These are phyloP conservation scores for Ormyrus rosae DNA, from an alignment of 2,888 invertebrate species.

Conservation along the genomic window DNA sequence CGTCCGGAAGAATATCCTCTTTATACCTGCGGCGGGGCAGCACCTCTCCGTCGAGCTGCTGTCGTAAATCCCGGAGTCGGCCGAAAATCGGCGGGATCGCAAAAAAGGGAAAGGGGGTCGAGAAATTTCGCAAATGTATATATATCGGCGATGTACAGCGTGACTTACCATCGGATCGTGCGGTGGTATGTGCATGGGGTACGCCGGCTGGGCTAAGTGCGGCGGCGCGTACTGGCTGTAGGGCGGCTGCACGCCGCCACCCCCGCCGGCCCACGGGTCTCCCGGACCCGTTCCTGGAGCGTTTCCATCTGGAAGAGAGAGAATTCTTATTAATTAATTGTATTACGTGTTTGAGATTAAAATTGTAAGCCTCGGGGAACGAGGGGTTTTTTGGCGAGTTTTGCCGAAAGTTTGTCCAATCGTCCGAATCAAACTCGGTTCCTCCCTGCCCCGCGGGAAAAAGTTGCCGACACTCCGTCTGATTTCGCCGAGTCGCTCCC, in stretches of 20 bases:
- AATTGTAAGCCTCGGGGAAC: no score
- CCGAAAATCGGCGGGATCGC: background rate
- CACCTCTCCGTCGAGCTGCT: no score
- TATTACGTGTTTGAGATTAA: no score
- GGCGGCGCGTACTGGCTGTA: slow-evolving; percentile 74
- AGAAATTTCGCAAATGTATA: background rate
- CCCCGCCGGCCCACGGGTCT: slow-evolving; percentile 76
- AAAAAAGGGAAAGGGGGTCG: background rate
- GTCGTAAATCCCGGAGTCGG: background rate
- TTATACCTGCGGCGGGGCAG: no score
- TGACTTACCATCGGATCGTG: slow-evolving; percentile 76
- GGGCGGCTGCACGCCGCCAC: slow-evolving; percentile 76
- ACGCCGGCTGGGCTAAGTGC: slow-evolving; percentile 74
- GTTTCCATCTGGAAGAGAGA: slow-evolving; percentile 73
- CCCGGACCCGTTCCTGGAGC: slow-evolving; percentile 75
- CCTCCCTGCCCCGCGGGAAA: no score
- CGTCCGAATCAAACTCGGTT: no score
- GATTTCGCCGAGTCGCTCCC: no score
- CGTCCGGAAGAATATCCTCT: no score
- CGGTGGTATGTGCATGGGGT: slow-evolving; percentile 75
- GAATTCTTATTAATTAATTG: background rate
- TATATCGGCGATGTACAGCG: background rate
- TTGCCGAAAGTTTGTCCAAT: no score
- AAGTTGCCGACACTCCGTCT: no score
- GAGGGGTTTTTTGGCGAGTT: no score